Percentiles rank a stretch among this genome's conserved stretches.
phyloP scores from a whole-genome alignment of 2,888 invertebrate genomes.

The Ormyrus nitidulus region DNA sequence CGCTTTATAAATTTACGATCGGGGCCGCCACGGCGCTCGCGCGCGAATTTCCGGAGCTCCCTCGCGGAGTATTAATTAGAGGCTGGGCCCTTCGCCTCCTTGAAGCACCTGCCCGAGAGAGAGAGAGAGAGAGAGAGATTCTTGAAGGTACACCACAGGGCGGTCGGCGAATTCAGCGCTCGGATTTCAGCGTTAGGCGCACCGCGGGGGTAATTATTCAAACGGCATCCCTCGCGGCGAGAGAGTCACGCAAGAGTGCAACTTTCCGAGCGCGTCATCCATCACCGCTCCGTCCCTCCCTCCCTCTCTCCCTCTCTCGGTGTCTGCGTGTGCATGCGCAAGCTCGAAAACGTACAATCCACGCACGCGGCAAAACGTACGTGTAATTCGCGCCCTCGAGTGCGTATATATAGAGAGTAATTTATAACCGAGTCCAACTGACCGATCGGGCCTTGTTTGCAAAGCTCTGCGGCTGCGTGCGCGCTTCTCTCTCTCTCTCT shows the following conservation, averaged over 20 bases:
- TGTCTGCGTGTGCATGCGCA: conserved; percentile 46
- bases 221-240: conserved; percentile 70
- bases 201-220: conserved; percentile 74
- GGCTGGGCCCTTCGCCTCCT: conserved; percentile 58
- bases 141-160: conserved; percentile 67
- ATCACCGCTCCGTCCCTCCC: conserved; percentile 61
- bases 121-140: neutral
- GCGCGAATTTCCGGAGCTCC: conserved; percentile 57
- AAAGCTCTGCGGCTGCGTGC: neutral
- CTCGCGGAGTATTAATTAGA: conserved; percentile 69
- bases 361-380: neutral
- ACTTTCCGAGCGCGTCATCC: conserved; percentile 66
- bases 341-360: conserved; percentile 36
- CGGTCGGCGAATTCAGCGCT: conserved; percentile 70
- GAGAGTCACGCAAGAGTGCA: conserved; percentile 66
- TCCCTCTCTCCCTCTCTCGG: no score
- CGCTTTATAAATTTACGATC: conserved; percentile 59
- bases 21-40: neutral
- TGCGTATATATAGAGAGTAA: conserved; percentile 1
- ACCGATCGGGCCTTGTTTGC: conserved; percentile 6
- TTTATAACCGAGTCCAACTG: conserved; percentile 40
- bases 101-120: conserved; percentile 66
- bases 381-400: conserved; percentile 41
- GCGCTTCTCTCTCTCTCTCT: neutral
- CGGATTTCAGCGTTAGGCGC: conserved; percentile 69